phyloP scores from a whole-genome alignment of 2,888 invertebrate genomes.

The Acleris sparsana region DNA sequence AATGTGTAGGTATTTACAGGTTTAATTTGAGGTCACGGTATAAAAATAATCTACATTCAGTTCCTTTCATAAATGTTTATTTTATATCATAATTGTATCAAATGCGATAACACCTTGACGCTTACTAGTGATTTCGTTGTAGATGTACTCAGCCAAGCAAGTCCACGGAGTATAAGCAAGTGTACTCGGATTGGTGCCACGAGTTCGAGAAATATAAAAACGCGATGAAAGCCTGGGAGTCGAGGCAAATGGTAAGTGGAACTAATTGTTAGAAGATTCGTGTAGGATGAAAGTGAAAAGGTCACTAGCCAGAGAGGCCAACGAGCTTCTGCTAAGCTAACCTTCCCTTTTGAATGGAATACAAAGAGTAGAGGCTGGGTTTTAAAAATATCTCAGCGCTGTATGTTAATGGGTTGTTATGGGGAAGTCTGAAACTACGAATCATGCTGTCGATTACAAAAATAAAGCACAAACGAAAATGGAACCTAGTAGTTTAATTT shows the following conservation, averaged over 20 bases:
- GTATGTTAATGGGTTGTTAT: too few relatives aligned
- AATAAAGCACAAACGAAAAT: too few relatives aligned
- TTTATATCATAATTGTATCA: neutral
- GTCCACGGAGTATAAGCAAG: conserved; percentile 84
- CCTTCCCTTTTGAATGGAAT: neutral
- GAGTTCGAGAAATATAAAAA: conserved; percentile 88
- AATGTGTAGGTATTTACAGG: conserved; percentile 17
- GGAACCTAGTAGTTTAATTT: too few relatives aligned
- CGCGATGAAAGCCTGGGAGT: conserved; percentile 86
- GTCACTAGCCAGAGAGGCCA: too few relatives aligned
- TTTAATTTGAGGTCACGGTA: conserved; percentile 1
- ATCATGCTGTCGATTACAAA: too few relatives aligned
- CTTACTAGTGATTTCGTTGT: conserved; percentile 40
- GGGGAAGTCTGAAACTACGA: too few relatives aligned
- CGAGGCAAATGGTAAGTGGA: conserved; percentile 82
- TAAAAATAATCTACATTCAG: neutral
- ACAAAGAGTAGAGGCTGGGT: neutral
- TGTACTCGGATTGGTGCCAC: conserved; percentile 89
- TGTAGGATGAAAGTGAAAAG: neutral
- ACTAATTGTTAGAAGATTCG: neutral
- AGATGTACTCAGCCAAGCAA: conserved; percentile 84
- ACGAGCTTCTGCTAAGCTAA: too few relatives aligned
- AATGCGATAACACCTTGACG: neutral
- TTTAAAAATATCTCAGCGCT: too few relatives aligned
- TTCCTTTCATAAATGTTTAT: neutral